Evolutionary conservation across 64 coral and sea anemone genomes (phyloP).

Genomic region (Platygyra sinensis): DNA sequence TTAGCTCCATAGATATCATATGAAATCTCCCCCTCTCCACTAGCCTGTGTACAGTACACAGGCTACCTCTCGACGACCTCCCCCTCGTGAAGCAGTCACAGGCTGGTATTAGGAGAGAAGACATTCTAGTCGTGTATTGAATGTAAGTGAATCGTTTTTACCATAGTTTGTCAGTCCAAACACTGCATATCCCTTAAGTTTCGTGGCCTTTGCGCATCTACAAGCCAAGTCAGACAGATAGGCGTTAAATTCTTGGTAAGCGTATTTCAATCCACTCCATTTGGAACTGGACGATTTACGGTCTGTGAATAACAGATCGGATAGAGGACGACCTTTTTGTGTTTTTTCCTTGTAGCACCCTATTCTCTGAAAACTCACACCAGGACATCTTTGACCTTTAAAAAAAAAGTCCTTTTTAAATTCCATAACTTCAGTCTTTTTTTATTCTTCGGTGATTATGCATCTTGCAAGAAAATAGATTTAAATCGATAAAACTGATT

Average conservation of each 20-base stretch:
- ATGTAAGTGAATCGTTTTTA: neutral
- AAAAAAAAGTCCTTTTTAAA: neutral
- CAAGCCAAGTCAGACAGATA: neutral
- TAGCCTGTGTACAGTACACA: too few species aligned
- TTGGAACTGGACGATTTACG: neutral
- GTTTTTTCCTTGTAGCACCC: neutral
- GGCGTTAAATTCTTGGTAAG: neutral
- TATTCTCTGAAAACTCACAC: neutral
- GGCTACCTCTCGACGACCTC: too few species aligned
- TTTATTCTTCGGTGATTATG: neutral
- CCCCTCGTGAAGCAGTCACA: too few species aligned
- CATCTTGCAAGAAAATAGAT: neutral
- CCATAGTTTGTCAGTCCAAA: neutral
- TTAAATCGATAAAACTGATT: too few species aligned
- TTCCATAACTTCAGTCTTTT: neutral
- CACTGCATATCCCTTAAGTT: neutral
- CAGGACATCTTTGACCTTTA: neutral
- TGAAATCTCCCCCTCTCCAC: too few species aligned
- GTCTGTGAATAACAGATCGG: neutral
- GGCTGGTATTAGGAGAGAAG: neutral
- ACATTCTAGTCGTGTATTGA: too few species aligned
- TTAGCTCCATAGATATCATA: too few species aligned
- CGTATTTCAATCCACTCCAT: neutral
- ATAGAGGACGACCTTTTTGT: neutral
- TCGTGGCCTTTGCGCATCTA: slow-evolving; percentile 1